Conservation (phyloP, 2,888 invertebrate genomes). For the Omphaloscelis lunosa region DNA sequence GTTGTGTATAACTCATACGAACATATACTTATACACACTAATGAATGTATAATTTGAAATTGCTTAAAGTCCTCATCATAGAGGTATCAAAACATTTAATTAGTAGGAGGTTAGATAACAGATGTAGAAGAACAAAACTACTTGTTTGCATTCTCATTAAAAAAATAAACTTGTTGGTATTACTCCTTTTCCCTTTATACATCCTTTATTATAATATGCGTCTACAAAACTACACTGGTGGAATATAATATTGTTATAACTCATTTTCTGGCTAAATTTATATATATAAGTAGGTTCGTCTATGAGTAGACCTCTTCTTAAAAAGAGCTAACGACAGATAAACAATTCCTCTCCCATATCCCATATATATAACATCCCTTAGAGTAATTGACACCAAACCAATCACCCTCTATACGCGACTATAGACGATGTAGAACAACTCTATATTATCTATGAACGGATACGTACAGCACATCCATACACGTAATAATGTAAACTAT, state of each 20-base stretch:
- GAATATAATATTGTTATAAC: conserved; percentile 35
- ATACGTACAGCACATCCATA: conserved; percentile 58
- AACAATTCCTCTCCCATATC: conserved; percentile 17
- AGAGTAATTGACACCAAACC: conserved; percentile 64
- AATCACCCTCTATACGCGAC: conserved; percentile 35
- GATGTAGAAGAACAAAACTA: conserved; percentile 49
- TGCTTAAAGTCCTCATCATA: conserved; percentile 36
- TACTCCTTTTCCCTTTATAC: conserved; percentile 16
- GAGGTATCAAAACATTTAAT: conserved; percentile 50
- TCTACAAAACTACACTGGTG: conserved; percentile 52
- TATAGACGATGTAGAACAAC: conserved; percentile 45
- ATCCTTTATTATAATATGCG: conserved; percentile 32
- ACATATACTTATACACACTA: conserved; percentile 19
- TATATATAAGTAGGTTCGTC: conserved; percentile 1
- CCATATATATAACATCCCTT: conserved; percentile 30
- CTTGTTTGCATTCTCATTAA: conserved; percentile 39
- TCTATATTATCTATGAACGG: conserved; percentile 67
- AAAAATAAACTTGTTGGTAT: conserved; percentile 42
- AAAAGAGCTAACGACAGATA: conserved; percentile 44
- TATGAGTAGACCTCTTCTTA: conserved; percentile 40
- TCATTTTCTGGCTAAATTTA: conserved; percentile 26
- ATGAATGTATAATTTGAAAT: conserved; percentile 38
- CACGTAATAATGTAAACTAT: conserved; percentile 43
- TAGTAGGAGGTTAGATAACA: conserved; percentile 44
- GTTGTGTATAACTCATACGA: conserved; percentile 29